phyloP scores from a whole-genome alignment of 1,140 invertebrate genomes.

The Pteromalus puparum region DNA sequence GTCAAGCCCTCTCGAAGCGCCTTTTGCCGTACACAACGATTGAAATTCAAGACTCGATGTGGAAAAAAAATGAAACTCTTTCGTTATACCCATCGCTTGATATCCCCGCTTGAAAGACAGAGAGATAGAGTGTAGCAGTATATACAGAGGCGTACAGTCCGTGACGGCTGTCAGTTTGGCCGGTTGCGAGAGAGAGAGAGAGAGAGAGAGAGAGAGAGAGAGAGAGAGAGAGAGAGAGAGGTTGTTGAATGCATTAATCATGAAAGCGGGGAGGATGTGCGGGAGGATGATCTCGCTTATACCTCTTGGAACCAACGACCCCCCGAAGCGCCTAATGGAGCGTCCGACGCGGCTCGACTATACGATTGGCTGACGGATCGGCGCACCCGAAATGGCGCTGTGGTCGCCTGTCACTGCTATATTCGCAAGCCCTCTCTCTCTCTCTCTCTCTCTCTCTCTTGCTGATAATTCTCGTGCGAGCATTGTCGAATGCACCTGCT shows the following conservation, averaged over 20 bases:
- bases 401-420: slow-evolving; percentile 16
- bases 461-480: background rate
- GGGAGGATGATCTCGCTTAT: slow-evolving; percentile 13
- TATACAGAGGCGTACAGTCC: background rate
- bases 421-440: background rate
- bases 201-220: too few relatives aligned
- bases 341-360: background rate
- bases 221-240: slow-evolving; percentile 1
- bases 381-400: background rate
- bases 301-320: background rate
- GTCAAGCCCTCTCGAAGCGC: too few relatives aligned
- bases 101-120: background rate
- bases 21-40: too few relatives aligned
- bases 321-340: background rate
- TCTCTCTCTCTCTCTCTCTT: background rate
- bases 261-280: background rate
- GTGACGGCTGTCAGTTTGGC: slow-evolving; percentile 15
- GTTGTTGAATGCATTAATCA: slow-evolving; percentile 47
- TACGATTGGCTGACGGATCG: background rate
- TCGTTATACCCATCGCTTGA: background rate
- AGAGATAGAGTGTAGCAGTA: background rate
- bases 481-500: slow-evolving; percentile 17
- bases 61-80: background rate
- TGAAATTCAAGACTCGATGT: too few relatives aligned
- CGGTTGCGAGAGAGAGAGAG: background rate